Base-by-base conservation (phyloP, 2,888 invertebrate species). In the Spodoptera littoralis region DNA sequence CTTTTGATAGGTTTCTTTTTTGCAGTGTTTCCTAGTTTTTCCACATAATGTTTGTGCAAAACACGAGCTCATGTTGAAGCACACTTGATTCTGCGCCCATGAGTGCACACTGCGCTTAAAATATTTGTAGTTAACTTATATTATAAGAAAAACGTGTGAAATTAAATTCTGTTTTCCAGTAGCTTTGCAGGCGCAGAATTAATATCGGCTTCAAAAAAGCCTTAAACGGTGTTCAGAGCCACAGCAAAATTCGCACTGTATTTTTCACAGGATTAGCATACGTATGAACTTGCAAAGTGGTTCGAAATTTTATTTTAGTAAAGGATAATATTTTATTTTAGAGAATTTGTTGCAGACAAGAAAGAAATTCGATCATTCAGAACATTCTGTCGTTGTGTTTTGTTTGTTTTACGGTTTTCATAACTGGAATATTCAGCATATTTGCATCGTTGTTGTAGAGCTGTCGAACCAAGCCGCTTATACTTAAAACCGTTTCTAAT, bases 241-340 rank as follows among this genome's bases (percentile, higher is more conserved):
- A 56, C 48, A 43, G 64, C 51, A 27, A 75, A 63, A 70, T 70
- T 55, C 46, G 42, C 36, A 22, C 18, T 48, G 65, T 52, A 61
- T 74, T 70, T 75, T 71, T 54, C 43, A 36, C 36, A 49, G 51
- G 24, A 71, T 71, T 75, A 71, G 54, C 65, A 75, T 75, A 64
- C 48, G 51, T 55, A 73, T 53, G 54, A 55, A 55, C 48, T 55
- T 36, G 46, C 50, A 48, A 62, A 50, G 27, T 12, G 57, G 47
- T 45, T 36, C 47, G 64, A 9, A 57, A 62, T n/a, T 57, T 48
- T 48, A 13, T 55, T 55, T 48, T 18, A 11, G 22, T 48, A 45
- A 36, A 36, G 36, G 36, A 50, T n/a, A n/a, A n/a, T n/a, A n/a
- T n/a, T n/a, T n/a, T n/a, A n/a, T 56, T 61, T 47, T 47, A 52